phyloP scores from a whole-genome alignment of 2,888 invertebrate genomes.

The Dryobotodes eremita region DNA sequence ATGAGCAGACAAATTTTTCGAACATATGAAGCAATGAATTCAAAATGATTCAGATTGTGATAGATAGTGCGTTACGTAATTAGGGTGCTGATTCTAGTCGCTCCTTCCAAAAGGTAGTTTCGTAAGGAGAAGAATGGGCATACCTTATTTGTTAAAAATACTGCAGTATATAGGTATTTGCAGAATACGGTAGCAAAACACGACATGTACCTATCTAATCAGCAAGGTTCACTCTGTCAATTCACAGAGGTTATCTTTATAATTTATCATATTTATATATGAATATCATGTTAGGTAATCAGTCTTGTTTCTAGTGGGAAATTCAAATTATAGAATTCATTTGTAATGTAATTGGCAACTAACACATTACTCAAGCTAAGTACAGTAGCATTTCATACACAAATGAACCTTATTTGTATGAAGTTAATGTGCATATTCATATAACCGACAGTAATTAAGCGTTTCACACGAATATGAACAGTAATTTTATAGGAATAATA shows the following conservation, averaged over 20 bases:
- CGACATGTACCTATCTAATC: slow-evolving; percentile 41
- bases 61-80: no score
- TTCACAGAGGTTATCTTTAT: slow-evolving; percentile 44
- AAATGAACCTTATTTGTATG: not conserved
- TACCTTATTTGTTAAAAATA: not conserved
- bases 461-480: not conserved
- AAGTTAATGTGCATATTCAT: not conserved
- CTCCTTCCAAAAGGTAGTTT: no score
- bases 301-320: not conserved
- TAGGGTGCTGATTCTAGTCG: no score
- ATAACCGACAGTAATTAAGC: no score
- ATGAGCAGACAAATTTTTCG: no score
- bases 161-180: not conserved
- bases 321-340: slow-evolving; percentile 7
- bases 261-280: slow-evolving; percentile 8
- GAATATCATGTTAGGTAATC: slow-evolving; percentile 17
- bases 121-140: no score
- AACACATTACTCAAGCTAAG: no score
- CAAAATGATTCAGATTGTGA: no score
- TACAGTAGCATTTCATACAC: not conserved
- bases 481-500: not conserved
- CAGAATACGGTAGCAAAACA: not conserved
- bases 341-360: not conserved
- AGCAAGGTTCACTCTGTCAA: slow-evolving; percentile 19
- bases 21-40: no score